phyloP scores from a whole-genome alignment of 2,797 vertebrate species.

The Etheostoma nigrum region DNA sequence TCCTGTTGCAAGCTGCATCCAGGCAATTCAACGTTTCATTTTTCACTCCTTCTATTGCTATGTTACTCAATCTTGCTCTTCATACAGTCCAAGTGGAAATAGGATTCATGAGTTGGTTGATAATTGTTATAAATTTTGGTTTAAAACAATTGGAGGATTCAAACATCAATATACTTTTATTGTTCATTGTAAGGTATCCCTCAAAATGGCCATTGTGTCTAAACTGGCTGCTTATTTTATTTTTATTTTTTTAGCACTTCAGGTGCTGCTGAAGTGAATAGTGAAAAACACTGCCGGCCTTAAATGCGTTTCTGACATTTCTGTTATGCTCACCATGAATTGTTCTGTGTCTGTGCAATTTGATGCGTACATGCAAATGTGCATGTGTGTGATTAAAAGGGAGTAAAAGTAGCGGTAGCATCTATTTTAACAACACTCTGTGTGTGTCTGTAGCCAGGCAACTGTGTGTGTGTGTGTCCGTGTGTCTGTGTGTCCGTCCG shows the following conservation, averaged over 20 bases:
- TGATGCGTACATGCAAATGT: constrained; percentile 19
- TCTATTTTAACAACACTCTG: constrained; percentile 59
- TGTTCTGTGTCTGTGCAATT: background rate
- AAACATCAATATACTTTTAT: background rate
- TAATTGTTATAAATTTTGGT: constrained; percentile 10
- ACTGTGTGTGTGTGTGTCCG: constrained; percentile 56
- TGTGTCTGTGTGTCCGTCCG: constrained; percentile 41
- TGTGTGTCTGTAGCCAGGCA: constrained; percentile 83
- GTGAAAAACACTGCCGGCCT: background rate
- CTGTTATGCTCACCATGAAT: constrained; percentile 14
- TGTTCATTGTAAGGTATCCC: background rate
- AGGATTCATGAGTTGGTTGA: constrained; percentile 32
- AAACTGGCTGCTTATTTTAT: background rate
- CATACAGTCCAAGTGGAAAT: background rate
- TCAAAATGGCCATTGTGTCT: background rate
- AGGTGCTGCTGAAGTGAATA: constrained; percentile 28
- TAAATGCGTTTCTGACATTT: constrained; percentile 62
- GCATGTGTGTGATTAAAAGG: constrained; percentile 47
- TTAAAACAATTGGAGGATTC: constrained; percentile 1
- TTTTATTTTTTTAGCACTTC: constrained; percentile 5
- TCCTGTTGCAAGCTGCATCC: constrained; percentile 12
- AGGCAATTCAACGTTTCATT: background rate
- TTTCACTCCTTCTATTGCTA: constrained; percentile 5
- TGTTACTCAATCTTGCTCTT: constrained; percentile 1
- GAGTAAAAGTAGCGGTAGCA: constrained; percentile 52